Evolutionary conservation across 1,140 invertebrate genomes (phyloP).

Genomic region (Brachionus calyciflorus): DNA sequence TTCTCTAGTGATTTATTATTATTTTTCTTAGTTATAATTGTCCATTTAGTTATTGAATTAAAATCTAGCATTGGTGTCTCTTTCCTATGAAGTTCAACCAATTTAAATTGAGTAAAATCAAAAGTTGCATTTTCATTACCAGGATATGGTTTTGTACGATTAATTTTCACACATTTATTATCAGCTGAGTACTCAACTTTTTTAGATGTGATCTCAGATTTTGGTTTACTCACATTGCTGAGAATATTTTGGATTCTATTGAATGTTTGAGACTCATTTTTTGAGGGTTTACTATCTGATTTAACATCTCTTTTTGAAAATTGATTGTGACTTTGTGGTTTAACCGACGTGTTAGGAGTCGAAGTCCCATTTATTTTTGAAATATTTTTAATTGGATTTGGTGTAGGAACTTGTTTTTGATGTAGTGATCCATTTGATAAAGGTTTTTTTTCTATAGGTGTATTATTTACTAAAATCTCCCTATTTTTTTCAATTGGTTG

Average conservation of each 20-base stretch:
- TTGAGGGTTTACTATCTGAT: not conserved
- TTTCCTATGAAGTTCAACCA: not conserved
- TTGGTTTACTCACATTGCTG: not conserved
- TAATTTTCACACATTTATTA: not conserved
- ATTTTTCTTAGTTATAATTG: not conserved
- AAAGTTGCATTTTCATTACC: not conserved
- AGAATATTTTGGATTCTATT: not conserved
- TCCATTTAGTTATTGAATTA: not conserved
- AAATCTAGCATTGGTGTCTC: not conserved
- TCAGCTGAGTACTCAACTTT: not conserved
- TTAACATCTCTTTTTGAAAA: not conserved
- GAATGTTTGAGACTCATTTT: not conserved
- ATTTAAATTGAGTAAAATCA: not conserved
- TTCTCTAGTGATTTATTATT: not conserved
- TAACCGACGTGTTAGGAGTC: no score
- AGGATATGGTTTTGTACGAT: slow-evolving; percentile 10
- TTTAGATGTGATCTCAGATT: not conserved
- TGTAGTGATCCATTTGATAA: not conserved
- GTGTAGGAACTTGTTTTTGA: not conserved
- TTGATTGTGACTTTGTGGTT: no score
- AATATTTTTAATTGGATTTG: not conserved
- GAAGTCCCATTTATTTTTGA: not conserved
- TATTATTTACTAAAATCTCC: no score
- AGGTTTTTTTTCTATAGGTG: no score
- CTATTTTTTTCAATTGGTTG: not conserved